These are phyloP conservation scores for Sinopyrophorus schimmeli DNA, from an alignment of 2,888 invertebrate genomes.

Conservation along the genomic window DNA sequence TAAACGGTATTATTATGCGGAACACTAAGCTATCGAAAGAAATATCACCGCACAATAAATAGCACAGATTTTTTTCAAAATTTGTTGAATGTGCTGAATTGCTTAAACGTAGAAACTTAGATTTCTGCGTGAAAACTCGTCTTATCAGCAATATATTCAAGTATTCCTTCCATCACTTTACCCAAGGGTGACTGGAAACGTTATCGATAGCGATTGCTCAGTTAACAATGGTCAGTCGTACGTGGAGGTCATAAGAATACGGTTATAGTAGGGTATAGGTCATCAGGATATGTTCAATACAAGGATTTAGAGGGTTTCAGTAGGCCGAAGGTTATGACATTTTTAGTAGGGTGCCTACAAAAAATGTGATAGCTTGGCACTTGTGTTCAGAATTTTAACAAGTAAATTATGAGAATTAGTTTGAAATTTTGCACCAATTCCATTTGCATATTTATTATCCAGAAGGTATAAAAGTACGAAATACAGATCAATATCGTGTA, in stretches of 20 bases:
- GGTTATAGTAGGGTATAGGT: conserved; percentile 36
- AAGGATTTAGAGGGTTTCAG: conserved; percentile 43
- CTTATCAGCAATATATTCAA: conserved; percentile 28
- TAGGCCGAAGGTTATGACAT: conserved; percentile 42
- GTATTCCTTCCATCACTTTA: conserved; percentile 32
- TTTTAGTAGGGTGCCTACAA: conserved; percentile 39
- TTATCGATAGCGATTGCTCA: conserved; percentile 31
- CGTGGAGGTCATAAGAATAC: conserved; percentile 41
- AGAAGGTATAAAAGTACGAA: conserved; percentile 5
- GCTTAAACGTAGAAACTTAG: too few species aligned
- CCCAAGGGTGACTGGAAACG: conserved; percentile 31
- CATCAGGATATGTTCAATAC: conserved; percentile 44
- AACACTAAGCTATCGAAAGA: too few species aligned
- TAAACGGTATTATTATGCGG: too few species aligned
- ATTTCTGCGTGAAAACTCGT: too few species aligned
- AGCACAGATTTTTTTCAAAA: too few species aligned
- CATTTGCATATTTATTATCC: conserved; percentile 21
- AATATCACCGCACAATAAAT: too few species aligned
- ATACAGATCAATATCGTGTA: too few species aligned
- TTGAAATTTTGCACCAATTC: conserved; percentile 19
- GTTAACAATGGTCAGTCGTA: conserved; percentile 40
- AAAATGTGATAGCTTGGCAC: conserved; percentile 36
- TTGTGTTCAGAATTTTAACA: conserved; percentile 43
- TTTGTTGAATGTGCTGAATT: too few species aligned
- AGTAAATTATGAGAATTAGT: conserved; percentile 38